Evolutionary conservation across 1,140 invertebrate genomes (phyloP), one percentile per base, ranked within the genome.

Genomic region (Bombus confusus): DNA sequence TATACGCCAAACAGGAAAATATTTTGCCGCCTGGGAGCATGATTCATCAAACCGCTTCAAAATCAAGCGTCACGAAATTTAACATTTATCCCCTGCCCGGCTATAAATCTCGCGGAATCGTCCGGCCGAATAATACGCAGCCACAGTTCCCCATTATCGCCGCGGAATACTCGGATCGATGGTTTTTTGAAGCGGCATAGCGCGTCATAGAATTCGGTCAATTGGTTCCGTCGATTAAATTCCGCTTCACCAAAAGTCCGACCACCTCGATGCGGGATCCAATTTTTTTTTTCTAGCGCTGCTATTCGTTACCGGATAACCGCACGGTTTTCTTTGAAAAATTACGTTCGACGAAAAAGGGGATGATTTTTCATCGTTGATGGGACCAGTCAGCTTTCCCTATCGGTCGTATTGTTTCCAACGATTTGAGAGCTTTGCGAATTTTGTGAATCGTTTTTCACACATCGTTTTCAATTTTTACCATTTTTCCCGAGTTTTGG

Each of bases 31-130:
- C 34, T 28, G 28, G 52, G 59, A 77, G 57, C 28, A n/a, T 77
- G 76, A 85, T 85, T 85, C 77, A 64, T 85, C 83, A 80, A 85
- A 85, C 76, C 77, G 83, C 34, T 80, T 80, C 39, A 75, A 80
- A 89, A 89, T 89, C 87, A 88, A 88, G 62, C 81, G 83, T 90
- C 80, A 59, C 64, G 74, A 75, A 89, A 85, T 90, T 90, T 83
- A 84, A 81, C 81, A 89, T 89, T 89, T 89, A 90, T 90, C 88
- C 88, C 78, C 69, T 79, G 75, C 79, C 47, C 79, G 71, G 79
- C 77, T 47, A 77, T 90, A 89, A 89, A 90, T 90, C 82, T 80
- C 68, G 52, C 80, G 76, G 2, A 89, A 83, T 89, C 85, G 81
- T 39, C 62, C 78, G 25, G 47, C 28, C 28, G 39, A 59, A 57